These are phyloP conservation scores for Clarias magur DNA, from an alignment of 2,113 vertebrate genomes.

Conservation along the genomic window DNA sequence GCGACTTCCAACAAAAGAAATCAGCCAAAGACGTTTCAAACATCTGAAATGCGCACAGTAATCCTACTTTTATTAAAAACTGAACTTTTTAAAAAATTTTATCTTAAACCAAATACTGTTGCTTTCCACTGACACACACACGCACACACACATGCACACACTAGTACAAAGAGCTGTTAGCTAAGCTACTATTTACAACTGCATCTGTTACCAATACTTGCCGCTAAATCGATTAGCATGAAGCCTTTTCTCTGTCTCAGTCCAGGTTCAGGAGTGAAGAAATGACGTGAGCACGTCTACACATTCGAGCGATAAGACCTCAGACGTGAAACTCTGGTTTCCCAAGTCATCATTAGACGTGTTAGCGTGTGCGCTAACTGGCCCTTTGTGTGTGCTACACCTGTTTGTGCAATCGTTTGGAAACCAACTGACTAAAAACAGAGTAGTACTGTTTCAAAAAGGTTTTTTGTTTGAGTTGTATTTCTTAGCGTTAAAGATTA, in stretches of 20 bases:
- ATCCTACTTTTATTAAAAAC: background rate
- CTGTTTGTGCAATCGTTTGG: background rate
- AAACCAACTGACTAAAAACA: slow-evolving; percentile 6
- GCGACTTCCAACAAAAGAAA: background rate
- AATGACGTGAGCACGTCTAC: background rate
- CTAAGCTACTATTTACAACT: background rate
- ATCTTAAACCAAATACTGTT: background rate
- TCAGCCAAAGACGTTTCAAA: background rate
- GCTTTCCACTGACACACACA: slow-evolving; percentile 16
- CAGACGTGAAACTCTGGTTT: background rate
- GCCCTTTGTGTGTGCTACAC: background rate
- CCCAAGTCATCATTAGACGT: background rate
- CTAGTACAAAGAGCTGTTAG: background rate
- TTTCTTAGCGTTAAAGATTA: background rate
- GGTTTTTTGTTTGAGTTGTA: background rate
- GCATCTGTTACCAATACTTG: background rate
- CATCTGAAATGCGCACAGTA: background rate
- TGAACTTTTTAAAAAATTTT: background rate
- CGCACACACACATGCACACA: background rate
- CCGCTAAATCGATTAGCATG: background rate
- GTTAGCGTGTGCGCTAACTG: background rate
- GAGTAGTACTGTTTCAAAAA: background rate
- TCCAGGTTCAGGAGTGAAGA: background rate
- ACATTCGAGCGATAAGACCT: background rate
- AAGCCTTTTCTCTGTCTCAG: background rate